Base-by-base conservation (phyloP, 2,113 vertebrate genomes). In the Erythrocercus mccallii region DNA sequence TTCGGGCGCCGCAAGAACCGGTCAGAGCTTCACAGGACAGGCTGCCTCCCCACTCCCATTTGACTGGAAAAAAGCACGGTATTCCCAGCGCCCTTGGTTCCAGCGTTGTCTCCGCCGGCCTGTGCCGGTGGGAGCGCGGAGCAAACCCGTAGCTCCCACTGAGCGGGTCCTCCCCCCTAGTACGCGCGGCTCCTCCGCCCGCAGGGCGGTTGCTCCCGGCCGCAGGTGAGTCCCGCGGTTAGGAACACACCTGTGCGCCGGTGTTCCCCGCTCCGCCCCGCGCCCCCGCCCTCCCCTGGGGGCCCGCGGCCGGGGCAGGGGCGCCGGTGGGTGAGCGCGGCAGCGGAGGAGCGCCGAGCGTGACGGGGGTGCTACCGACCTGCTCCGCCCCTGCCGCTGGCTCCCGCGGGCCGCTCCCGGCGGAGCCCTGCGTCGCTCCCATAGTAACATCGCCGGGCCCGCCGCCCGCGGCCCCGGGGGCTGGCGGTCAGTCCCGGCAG, bases 361-460 rank as follows among this genome's bases (percentile, higher is more conserved):
- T 18, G 17, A 6, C 19, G 8, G 31, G 21, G 51, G 33, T 44
- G 58, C 27, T 93, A 96, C 95, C 51, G 76, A 96, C 96, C 96
- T 96, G 90, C 78, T 81, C 90, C 90, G 60, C 91, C 93, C 88
- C 90, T 69, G 12, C 76, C 12, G 61, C 61, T 18, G 72, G 57
- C 44, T 87, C 53, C 58, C 31, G 89, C 45, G 90, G 95, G 65
- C 82, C 64, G 90, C 58, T 95, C 72, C 94, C 90, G n/a, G 90
- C 79, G 22, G 94, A 94, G 79, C 82, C 96, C 80, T 96, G 96
- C 31, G 92, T 89, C 14, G 96, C 96, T 90, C 96, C 96, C 96
- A 96, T 96, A 40, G 93, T 64, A 90, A 88, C 96, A 97, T 92
- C 35, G 57, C 89, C 65, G 3, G 42, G 38, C 60, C 38, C 37